phyloP scores from a whole-genome alignment of 2,113 vertebrate species.

The Notarius quadriscutis region DNA sequence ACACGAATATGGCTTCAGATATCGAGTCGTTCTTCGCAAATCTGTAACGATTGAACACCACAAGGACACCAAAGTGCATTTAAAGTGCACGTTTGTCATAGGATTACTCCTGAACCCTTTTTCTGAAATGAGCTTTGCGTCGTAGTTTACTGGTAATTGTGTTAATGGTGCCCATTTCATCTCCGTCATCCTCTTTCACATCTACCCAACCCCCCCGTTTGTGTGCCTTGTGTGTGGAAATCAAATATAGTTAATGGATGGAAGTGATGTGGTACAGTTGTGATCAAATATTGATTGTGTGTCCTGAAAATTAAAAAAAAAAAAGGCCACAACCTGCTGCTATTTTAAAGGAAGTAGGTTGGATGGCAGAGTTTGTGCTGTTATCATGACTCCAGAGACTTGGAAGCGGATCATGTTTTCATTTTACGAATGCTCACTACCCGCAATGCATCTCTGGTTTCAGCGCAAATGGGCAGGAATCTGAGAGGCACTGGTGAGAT shows the following conservation, averaged over 20 bases:
- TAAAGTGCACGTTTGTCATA: neutral
- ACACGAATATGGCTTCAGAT: neutral
- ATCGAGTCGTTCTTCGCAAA: neutral
- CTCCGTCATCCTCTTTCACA: neutral
- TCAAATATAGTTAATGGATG: conserved; percentile 77
- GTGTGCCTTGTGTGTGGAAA: conserved; percentile 60
- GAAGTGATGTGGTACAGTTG: conserved; percentile 33
- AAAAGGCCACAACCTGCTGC: neutral
- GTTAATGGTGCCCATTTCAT: conserved; percentile 35
- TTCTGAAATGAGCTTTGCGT: conserved; percentile 32
- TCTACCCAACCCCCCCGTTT: neutral
- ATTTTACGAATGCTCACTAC: conserved; percentile 28
- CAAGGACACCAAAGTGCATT: conserved; percentile 18
- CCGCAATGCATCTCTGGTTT: conserved; percentile 46
- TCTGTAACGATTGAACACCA: neutral
- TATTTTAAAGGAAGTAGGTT: conserved; percentile 22
- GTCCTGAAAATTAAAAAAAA: neutral
- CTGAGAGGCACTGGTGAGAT: conserved; percentile 26
- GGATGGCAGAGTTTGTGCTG: conserved; percentile 19
- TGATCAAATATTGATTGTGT: conserved; percentile 47
- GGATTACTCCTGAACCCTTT: conserved; percentile 16
- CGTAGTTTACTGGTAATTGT: conserved; percentile 20
- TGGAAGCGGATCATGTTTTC: conserved; percentile 38
- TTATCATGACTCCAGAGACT: conserved; percentile 22
- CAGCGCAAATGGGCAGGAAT: conserved; percentile 44